Evolutionary conservation across 2,888 invertebrate species (phyloP), one percentile per base, ranked within the genome.

Genomic region (Cephalotes varians): DNA sequence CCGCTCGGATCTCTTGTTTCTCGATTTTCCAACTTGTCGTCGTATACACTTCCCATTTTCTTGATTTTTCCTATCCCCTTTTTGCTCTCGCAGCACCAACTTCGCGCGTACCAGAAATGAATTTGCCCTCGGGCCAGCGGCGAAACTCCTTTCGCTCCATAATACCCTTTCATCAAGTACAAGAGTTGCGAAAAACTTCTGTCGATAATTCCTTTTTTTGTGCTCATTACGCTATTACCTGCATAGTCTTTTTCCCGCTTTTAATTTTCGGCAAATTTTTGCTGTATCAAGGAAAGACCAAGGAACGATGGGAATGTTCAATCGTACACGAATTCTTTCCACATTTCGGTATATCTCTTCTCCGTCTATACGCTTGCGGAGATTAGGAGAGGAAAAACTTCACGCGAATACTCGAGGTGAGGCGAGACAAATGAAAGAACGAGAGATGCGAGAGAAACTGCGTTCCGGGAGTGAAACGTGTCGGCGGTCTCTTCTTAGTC

Each of bases 101-200:
- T 71, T 71, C 54, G 31, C 69, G 69, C 73, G 77, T 58, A 81
- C 62, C 21, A 64, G 56, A 82, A 88, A 85, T 84, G 73, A 87
- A 87, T 84, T 87, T 62, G 69, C 74, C 79, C 69, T 37, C 31
- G 67, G 83, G 56, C 69, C 67, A 72, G 25, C 67, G 5, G 37
- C 31, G 6, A 25, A 67, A 62, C 82, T 73, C 40, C 49, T 51
- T 69, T 71, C 47, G 44, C 31, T 28, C 28, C 10, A 54, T 71
- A 80, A 58, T 80, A 65, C 62, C 18, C 54, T 71, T 65, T 56
- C 56, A 40, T 47, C 80, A 44, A 56, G 69, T 64, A 72, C 76
- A n/a, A n/a, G 81, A 88, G 81, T 88, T 79, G 73, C 76, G 76
- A 81, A 54, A 64, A 85, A 88, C 84, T 67, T 88, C 76, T 18